These are phyloP conservation scores for Cynopterus brachyotis DNA, from an alignment of 2,113 vertebrate species.

Conservation along the genomic window DNA sequence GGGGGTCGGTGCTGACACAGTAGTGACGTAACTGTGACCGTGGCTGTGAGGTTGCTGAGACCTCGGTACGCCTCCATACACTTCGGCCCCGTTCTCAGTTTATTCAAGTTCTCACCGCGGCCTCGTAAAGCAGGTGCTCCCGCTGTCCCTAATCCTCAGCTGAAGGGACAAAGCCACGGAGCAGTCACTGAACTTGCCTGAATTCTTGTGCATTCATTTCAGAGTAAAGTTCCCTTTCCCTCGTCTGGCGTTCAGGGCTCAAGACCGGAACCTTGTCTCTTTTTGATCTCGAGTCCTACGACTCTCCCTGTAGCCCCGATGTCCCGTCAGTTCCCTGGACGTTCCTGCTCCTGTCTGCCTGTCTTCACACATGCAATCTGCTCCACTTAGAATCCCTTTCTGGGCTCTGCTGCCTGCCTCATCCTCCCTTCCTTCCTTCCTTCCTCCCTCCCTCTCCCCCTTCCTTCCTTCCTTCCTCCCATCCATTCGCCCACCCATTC, in stretches of 20 bases:
- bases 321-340: too few species aligned
- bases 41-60: fast-evolving
- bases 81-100: background rate
- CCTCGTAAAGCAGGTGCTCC: fast-evolving
- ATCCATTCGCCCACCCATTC: too few species aligned
- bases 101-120: fast-evolving
- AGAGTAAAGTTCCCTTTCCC: background rate
- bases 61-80: fast-evolving
- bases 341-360: fast-evolving
- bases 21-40: fast-evolving
- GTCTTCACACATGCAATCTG: fast-evolving
- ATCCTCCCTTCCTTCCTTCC: fast-evolving
- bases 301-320: fast-evolving
- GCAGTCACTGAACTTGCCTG: fast-evolving
- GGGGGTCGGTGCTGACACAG: fast-evolving
- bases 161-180: background rate
- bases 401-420: fast-evolving
- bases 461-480: too few species aligned
- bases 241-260: background rate
- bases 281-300: too few species aligned
- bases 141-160: fast-evolving
- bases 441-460: too few species aligned
- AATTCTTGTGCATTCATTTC: fast-evolving
- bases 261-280: background rate
- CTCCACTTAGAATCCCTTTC: background rate